Evolutionary conservation across 1,140 invertebrate genomes (phyloP), one percentile per base, ranked within the genome.

Genomic region (Listronotus oregonensis): DNA sequence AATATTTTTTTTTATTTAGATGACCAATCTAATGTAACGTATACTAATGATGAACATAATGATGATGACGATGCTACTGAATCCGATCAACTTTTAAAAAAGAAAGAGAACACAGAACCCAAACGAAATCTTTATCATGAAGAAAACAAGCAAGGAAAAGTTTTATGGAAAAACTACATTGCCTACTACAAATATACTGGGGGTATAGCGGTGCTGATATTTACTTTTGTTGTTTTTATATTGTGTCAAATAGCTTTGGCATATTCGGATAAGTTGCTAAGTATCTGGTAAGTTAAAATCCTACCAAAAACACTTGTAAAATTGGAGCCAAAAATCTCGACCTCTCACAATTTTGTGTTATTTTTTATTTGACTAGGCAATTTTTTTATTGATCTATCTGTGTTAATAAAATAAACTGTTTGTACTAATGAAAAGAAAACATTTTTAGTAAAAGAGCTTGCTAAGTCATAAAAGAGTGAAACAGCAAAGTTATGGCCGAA

Each of bases 101-200:
- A 42, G n/a, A 47, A 66, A 32, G 47, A 64, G 34, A 32, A 12
- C 15, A 55, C 43, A 1, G 18, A 65, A 44, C 46, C 49, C 9
- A 51, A 18, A 14, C 47, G 44, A 39, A 70, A 73, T 67, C 17
- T 72, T 6, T 70, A 71, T n/a, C 65, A 71, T 49, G 73, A 75
- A 63, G 55, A 50, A 10, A 73, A 69, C 14, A 63, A 70, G 15
- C 27, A 40, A 51, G 73, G 73, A 9, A 56, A 56, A 14, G 72
- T 75, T 17, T 32, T 59, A 15, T 57, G 64, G 31, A 55, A 66
- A 10, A 65, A 69, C 32, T 75, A 75, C 31, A 42, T 71, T 7
- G 51, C 58, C 32, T 75, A 75, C 37, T 57, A 72, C 15, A 64
- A 63, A 27, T 73, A 62, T 51, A 67, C 71, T 46, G 73, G 73